A percentile compares a stretch with the other conserved stretches of the same genome.
Evolutionary conservation across 2,113 vertebrate genomes (phyloP).

Genomic region (Eubucco bourcierii): DNA sequence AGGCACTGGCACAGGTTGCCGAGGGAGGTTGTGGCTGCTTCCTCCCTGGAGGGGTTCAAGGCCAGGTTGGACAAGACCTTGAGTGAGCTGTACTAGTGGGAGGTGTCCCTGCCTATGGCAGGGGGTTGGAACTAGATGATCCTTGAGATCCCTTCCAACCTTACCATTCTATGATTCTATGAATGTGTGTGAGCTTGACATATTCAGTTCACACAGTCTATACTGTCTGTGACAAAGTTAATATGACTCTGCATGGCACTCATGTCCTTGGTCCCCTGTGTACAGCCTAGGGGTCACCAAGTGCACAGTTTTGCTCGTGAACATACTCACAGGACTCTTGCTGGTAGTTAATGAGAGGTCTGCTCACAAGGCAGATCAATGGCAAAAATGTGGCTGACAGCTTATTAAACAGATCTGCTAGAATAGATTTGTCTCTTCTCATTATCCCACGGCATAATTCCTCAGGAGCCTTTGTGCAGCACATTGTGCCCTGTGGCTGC

Average conservation of each 20-base stretch:
- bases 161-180: too few species aligned
- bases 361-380: neutral
- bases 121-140: too few species aligned
- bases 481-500: accelerated
- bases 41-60: too few species aligned
- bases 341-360: neutral
- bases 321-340: neutral
- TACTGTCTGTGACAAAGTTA: neutral
- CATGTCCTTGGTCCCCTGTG: neutral
- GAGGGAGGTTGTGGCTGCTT: too few species aligned
- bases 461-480: neutral
- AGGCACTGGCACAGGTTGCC: too few species aligned
- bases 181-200: accelerated
- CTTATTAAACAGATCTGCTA: neutral
- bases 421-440: neutral
- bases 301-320: neutral
- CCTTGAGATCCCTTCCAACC: too few species aligned
- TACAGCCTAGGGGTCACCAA: neutral
- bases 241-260: neutral
- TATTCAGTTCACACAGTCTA: neutral
- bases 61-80: too few species aligned
- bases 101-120: too few species aligned
- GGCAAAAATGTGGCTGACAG: neutral
- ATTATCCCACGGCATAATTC: neutral
- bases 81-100: too few species aligned